phyloP scores from a whole-genome alignment of 2,888 invertebrate species.

The Chrysina gloriosa region DNA sequence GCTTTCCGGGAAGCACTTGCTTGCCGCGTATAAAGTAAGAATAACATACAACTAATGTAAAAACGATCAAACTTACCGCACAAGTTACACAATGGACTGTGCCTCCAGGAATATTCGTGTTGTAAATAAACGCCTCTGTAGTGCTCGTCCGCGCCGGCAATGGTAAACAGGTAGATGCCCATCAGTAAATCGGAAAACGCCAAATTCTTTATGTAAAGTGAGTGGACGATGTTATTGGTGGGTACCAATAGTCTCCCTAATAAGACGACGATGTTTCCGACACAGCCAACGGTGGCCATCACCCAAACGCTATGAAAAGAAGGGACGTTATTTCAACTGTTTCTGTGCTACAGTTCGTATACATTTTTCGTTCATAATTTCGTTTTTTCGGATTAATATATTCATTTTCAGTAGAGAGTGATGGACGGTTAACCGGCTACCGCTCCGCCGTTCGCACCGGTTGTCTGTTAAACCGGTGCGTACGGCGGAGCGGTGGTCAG shows the following conservation, averaged over 20 bases:
- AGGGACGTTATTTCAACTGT: neutral
- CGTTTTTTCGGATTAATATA: too few relatives aligned
- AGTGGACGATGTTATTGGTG: conserved; percentile 70
- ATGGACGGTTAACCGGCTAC: too few relatives aligned
- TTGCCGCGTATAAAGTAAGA: too few relatives aligned
- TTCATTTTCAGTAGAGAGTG: too few relatives aligned
- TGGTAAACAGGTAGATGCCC: conserved; percentile 72
- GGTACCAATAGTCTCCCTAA: conserved; percentile 68
- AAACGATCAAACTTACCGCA: conserved; percentile 64
- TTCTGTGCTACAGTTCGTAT: too few relatives aligned
- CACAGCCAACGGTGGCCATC: conserved; percentile 70
- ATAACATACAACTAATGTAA: too few relatives aligned
- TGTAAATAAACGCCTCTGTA: conserved; percentile 70
- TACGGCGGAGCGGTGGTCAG: too few relatives aligned
- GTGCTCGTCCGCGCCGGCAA: conserved; percentile 68
- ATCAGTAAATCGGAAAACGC: conserved; percentile 73
- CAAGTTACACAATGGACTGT: conserved; percentile 68
- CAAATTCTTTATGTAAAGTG: conserved; percentile 72
- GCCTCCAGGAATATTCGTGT: conserved; percentile 70
- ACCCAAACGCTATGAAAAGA: conserved; percentile 70
- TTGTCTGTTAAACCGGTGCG: too few relatives aligned
- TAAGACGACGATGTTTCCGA: conserved; percentile 70
- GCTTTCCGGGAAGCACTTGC: too few relatives aligned
- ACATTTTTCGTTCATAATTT: too few relatives aligned
- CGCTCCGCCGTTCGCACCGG: too few relatives aligned